A percentile compares a stretch with the other conserved stretches of the same genome.
phyloP scores from a whole-genome alignment of 2,888 invertebrate genomes.

The Ametastegia equiseti region DNA sequence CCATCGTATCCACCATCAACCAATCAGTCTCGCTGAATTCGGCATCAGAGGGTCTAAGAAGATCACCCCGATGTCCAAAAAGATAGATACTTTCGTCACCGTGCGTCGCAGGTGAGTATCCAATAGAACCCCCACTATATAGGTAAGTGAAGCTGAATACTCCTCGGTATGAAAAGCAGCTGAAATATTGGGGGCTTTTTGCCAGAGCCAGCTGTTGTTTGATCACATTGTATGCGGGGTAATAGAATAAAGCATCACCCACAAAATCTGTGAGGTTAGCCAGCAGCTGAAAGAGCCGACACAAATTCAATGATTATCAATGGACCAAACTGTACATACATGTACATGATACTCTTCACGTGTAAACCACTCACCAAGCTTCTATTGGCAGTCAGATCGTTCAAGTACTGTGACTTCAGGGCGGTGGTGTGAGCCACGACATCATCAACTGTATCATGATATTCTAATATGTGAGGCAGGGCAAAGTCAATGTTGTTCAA shows the following conservation, averaged over 20 bases:
- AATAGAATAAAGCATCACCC: not conserved
- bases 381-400: not conserved
- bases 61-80: not conserved
- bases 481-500: not conserved
- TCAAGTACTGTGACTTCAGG: constrained; percentile 10
- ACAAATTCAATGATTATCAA: not conserved
- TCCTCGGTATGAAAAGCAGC: constrained; percentile 57
- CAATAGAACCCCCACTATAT: constrained; percentile 8
- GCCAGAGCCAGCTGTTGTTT: constrained; percentile 8
- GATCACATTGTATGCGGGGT: not conserved
- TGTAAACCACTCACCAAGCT: not conserved
- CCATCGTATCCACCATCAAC: not conserved
- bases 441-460: not conserved
- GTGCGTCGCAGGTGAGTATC: constrained; percentile 72
- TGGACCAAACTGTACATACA: not conserved
- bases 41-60: not conserved
- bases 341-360: not conserved
- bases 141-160: constrained; percentile 49
- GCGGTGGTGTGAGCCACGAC: not conserved
- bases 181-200: constrained; percentile 51
- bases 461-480: not conserved
- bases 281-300: not conserved
- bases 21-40: not conserved
- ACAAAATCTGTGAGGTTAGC: not conserved
- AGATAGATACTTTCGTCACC: constrained; percentile 77